Base-by-base conservation (phyloP, 2,888 invertebrate species). In the Sesamia inferens region DNA sequence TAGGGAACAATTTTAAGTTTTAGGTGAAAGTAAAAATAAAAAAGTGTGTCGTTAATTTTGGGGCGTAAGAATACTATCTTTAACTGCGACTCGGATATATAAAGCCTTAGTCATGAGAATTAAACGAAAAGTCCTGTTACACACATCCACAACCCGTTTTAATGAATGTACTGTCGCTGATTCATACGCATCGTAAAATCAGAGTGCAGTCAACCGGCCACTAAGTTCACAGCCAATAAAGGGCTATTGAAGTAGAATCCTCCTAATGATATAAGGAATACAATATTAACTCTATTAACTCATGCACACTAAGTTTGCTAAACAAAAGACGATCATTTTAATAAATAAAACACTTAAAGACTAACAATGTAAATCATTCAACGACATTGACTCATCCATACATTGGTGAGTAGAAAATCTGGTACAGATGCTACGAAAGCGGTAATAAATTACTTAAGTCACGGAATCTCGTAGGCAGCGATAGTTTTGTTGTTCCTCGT, bases 111-210 rank as follows among this genome's bases (percentile, higher is more conserved):
- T 90, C 90, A 92, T 88, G 83, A 88, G 85, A 88, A 89, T 85
- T 87, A 88, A 85, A 84, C 78, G 79, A 81, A 85, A 85, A 87
- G 87, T 87, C 87, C 88, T 88, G 88, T 89, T 87, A 89, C 85
- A 87, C 86, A 86, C 86, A 84, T 80, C 84, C 85, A 85, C 85
- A 88, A 90, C 89, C 90, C 90, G 89, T 92, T 92, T 90, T 89
- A 90, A 91, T 90, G 90, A 92, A 92, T 89, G 89, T 90, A 89
- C 87, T 90, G 92, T 90, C 89, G 90, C 90, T 92, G 93, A 94
- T 91, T 94, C 93, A 93, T 90, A 89, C 88, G 85, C 89, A 88
- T 92, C 91, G 90, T 92, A 91, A 93, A 94, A 92, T 91, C 90
- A 90, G 90, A 91, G 88, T 88, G 90, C 91, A 91, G 89, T 92